A percentile compares a stretch with the other conserved stretches of the same genome.
These are phyloP conservation scores for Cosmorhoe ocellata DNA, from an alignment of 2,888 invertebrate species.

Conservation along the genomic window DNA sequence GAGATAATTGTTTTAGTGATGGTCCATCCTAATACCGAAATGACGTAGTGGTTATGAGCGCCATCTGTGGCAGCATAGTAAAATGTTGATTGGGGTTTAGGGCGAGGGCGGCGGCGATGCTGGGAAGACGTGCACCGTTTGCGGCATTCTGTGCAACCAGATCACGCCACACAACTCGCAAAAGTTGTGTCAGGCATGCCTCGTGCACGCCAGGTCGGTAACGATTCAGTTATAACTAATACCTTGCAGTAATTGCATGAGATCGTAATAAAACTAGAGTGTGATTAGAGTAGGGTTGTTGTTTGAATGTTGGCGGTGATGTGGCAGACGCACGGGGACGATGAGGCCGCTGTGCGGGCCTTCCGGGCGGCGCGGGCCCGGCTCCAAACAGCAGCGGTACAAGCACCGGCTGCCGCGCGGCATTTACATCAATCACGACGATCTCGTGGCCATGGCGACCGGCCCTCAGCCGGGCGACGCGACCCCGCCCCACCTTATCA, in stretches of 20 bases:
- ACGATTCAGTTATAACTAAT: slow-evolving; percentile 38
- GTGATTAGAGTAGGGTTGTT: slow-evolving; percentile 45
- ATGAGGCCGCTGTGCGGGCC: slow-evolving; percentile 91
- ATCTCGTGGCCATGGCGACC: slow-evolving; percentile 95
- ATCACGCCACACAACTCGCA: slow-evolving; percentile 79
- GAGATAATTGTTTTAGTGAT: slow-evolving; percentile 49
- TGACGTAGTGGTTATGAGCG: slow-evolving; percentile 33
- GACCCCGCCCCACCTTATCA: slow-evolving; percentile 74
- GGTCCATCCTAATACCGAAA: slow-evolving; percentile 41
- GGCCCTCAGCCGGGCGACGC: slow-evolving; percentile 85
- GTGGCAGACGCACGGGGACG: slow-evolving; percentile 89
- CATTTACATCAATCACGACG: slow-evolving; percentile 99
- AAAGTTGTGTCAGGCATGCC: slow-evolving; percentile 81
- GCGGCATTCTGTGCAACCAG: slow-evolving; percentile 79
- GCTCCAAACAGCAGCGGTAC: slow-evolving; percentile 80
- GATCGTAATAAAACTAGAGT: slow-evolving; percentile 41
- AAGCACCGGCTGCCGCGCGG: slow-evolving; percentile 96
- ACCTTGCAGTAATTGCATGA: slow-evolving; percentile 50
- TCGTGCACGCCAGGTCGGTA: slow-evolving; percentile 84
- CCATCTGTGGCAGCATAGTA: slow-evolving; percentile 57
- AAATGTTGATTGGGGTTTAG: slow-evolving; percentile 77
- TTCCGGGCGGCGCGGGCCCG: slow-evolving; percentile 80
- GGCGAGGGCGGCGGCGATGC: slow-evolving; percentile 74
- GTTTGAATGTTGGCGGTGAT: slow-evolving; percentile 69
- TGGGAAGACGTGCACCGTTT: slow-evolving; percentile 77